Conservation (phyloP, 2,888 invertebrate species). For the Meta bourneti region DNA sequence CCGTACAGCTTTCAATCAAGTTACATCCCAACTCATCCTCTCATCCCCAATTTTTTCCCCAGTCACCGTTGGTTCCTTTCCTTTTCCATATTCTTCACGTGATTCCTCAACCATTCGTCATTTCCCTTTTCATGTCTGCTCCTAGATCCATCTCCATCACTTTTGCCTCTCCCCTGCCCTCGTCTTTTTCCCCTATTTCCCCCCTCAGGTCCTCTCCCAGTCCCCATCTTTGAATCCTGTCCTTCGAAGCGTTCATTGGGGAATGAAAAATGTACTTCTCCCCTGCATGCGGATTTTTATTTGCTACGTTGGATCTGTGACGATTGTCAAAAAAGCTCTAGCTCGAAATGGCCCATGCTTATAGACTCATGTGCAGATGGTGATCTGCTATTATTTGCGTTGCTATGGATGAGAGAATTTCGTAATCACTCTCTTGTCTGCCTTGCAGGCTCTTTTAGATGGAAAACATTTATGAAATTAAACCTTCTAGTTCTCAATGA, state of each 20-base stretch:
- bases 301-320: constrained; percentile 21
- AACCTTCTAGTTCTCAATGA: too few species aligned
- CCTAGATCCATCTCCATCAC: constrained; percentile 68
- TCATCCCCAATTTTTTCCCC: constrained; percentile 14
- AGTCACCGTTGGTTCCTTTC: constrained; percentile 10
- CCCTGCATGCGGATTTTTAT: constrained; percentile 58
- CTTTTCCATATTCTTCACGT: constrained; percentile 55
- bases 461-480: too few species aligned
- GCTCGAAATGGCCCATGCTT: not conserved
- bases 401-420: not conserved
- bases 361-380: not conserved
- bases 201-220: not conserved
- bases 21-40: constrained; percentile 25
- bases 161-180: constrained; percentile 11
- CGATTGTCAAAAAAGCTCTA: constrained; percentile 34
- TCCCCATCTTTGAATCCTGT: constrained; percentile 14
- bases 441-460: not conserved
- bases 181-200: not conserved
- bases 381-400: not conserved
- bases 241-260: constrained; percentile 39
- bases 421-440: not conserved
- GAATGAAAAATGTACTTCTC: constrained; percentile 67
- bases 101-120: constrained; percentile 65
- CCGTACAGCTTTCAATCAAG: constrained; percentile 54
- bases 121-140: constrained; percentile 69